Conservation (phyloP, 2,113 vertebrate species). For the Mirounga angustirostris region DNA sequence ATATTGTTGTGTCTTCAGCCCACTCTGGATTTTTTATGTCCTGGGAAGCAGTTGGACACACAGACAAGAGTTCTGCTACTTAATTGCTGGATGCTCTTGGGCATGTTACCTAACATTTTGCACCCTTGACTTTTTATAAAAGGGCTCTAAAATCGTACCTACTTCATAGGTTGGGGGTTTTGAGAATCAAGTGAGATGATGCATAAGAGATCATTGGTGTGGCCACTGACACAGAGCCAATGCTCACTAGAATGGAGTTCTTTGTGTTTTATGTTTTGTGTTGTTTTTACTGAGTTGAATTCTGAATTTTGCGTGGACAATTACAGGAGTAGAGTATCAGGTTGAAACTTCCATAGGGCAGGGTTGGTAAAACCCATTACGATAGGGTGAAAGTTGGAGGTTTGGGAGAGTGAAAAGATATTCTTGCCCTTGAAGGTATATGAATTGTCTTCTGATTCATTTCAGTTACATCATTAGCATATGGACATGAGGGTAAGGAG, state of each 20-base stretch:
- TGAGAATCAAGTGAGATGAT: background rate
- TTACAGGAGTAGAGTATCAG: background rate
- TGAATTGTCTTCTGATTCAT: background rate
- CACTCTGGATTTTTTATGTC: background rate
- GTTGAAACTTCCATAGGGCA: background rate
- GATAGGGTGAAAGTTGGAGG: background rate
- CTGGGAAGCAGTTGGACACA: background rate
- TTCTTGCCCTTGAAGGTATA: background rate
- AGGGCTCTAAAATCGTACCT: background rate
- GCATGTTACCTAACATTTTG: background rate
- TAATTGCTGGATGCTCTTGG: background rate
- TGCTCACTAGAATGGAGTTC: background rate
- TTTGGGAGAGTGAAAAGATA: background rate
- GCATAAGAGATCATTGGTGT: background rate
- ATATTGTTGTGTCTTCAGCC: background rate
- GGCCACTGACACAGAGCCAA: background rate
- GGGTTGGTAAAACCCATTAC: background rate
- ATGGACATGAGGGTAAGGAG: background rate
- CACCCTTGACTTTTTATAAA: background rate
- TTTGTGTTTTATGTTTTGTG: background rate
- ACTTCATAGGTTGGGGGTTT: background rate
- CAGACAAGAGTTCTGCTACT: background rate
- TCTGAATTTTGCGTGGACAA: background rate
- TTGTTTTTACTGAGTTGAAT: background rate
- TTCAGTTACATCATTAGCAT: background rate